phyloP scores from a whole-genome alignment of 2,113 vertebrate genomes.

The Regulus satrapa region DNA sequence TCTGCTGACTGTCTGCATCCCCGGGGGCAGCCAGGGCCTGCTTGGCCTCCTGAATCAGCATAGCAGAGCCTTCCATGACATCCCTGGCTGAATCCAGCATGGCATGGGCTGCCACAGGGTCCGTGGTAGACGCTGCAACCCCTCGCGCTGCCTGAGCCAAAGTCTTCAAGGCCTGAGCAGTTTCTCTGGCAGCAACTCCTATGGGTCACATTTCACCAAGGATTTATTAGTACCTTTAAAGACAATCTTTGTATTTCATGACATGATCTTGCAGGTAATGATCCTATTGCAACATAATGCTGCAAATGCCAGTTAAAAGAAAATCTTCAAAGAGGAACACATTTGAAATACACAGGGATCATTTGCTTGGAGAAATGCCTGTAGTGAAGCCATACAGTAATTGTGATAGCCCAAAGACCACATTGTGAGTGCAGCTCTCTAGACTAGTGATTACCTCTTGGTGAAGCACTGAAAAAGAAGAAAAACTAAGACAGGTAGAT shows the following conservation, averaged over 20 bases:
- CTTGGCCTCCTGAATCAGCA: conserved; percentile 96
- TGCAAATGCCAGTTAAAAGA: not conserved
- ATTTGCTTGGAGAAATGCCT: not conserved
- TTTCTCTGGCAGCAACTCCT: conserved; percentile 97
- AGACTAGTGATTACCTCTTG: not conserved
- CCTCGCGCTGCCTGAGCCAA: conserved; percentile 94
- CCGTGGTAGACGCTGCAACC: conserved; percentile 89
- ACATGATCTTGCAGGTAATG: not conserved
- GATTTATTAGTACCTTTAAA: not conserved
- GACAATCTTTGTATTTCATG: not conserved
- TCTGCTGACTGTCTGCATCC: conserved; percentile 95
- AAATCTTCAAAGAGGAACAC: not conserved
- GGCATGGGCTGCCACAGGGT: conserved; percentile 85
- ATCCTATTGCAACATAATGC: not conserved
- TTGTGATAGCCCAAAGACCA: not conserved
- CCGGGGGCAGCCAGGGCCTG: conserved; percentile 91
- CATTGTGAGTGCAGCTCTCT: not conserved
- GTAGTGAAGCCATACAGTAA: not conserved
- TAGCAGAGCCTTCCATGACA: conserved; percentile 96
- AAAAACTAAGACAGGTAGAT: not conserved
- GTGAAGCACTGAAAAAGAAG: not conserved
- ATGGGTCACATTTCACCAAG: not conserved
- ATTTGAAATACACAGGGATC: not conserved
- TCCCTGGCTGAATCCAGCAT: conserved; percentile 95
- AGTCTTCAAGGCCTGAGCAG: conserved; percentile 91